Base-by-base conservation (phyloP, 2,888 invertebrate genomes). In the Nasonia oneida region DNA sequence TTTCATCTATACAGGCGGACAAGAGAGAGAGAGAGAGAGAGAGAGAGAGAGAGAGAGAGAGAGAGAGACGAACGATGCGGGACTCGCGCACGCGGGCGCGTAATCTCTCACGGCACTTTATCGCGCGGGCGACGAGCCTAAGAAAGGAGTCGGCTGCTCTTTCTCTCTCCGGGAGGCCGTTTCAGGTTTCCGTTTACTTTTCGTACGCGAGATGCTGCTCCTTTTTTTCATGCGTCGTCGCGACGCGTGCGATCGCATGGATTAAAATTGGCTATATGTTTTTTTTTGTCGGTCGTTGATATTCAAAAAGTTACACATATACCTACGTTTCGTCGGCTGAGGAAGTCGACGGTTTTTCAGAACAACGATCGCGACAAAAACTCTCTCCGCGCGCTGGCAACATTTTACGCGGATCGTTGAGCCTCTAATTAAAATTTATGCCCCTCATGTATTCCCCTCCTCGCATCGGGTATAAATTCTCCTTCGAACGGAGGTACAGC, bases 121-220 rank as follows among this genome's bases (percentile, higher is more conserved):
- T 81, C 80, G 76, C 70, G 23, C 75, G 57, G 29, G 29, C 4
- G 37, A 37, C 18, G 47, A 2, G 47, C 47, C 73, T 23, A 53
- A 76, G 80, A 81, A 77, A 61, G 74, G 42, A 70, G 70, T 33
- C 81, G 81, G 70, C 61, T 76, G 84, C 81, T 85, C 84, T 29
- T 29, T 61, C 76, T 81, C 85, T 85, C 84, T 67, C 81, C 85
- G 73, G 82, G 85, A 82, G 85, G 85, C 61, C 64, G 81, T 61
- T 81, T 85, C 85, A 64, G 39, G 70, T 85, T 85, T 85, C 81
- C 81, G 57, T 82, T 76, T 70, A 6, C 14, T 64, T 74, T 57
- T 53, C 2, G 0, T 23, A 23, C 23, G 23, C 23, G 23, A 23
- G 23, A 23, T 23, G 23, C 23, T 23, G 23, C 23, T 23, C 23